Evolutionary conservation across 37 sponge, comb jelly and placozoan species (phyloP).

Genomic region (Chondrosia reniformis): DNA sequence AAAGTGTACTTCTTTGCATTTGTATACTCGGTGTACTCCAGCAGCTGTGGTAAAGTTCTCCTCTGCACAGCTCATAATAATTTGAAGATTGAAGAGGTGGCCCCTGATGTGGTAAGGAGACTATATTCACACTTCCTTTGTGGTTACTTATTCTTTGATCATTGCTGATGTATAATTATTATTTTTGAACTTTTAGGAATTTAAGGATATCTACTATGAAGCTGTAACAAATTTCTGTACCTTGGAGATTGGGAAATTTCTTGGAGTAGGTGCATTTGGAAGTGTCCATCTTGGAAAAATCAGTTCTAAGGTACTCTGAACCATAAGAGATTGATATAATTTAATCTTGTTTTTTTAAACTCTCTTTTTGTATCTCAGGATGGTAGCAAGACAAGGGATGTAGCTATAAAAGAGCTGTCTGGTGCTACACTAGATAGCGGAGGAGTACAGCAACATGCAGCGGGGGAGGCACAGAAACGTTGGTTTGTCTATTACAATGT

Average conservation of each 20-base stretch:
- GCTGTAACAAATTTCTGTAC: conserved; percentile 20
- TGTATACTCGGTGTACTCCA: not conserved
- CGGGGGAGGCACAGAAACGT: conserved; percentile 16
- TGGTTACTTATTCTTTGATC: not conserved
- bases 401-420: conserved; percentile 56
- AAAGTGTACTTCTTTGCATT: not conserved
- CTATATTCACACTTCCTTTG: not conserved
- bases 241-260: conserved; percentile 21
- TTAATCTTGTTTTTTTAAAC: too few relatives aligned
- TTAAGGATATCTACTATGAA: conserved; percentile 18
- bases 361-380: too few relatives aligned
- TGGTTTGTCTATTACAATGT: conserved; percentile 70
- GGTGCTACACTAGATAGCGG: not conserved
- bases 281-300: conserved; percentile 48
- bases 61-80: conserved; percentile 44
- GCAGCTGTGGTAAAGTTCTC: conserved; percentile 18
- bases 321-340: too few relatives aligned
- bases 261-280: conserved; percentile 81
- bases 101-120: conserved; percentile 86
- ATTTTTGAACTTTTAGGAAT: conserved; percentile 2
- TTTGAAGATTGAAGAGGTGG: conserved; percentile 32
- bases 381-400: not conserved
- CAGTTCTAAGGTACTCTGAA: conserved; percentile 13
- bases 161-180: not conserved
- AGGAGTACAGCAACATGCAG: not conserved